Base-by-base conservation (phyloP, 2,888 invertebrate species). In the Cylindroiulus punctatus region DNA sequence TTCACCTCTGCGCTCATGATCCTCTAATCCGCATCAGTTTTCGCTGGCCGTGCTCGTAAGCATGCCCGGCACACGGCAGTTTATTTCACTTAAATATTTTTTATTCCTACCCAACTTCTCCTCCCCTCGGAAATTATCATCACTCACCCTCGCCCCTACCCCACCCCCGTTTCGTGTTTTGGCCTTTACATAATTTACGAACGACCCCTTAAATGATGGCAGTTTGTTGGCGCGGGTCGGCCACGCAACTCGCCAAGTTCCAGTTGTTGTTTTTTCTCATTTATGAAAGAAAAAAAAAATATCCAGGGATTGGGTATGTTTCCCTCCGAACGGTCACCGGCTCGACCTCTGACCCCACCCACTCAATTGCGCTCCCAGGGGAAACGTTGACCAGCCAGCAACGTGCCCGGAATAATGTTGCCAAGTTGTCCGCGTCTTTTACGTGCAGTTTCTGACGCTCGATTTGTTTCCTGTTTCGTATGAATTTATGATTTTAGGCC, bases 181-280 rank as follows among this genome's bases (percentile, higher is more conserved):
- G 65, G 65, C 26, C 65, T 65, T 65, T 65, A 65, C 65, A 65
- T 65, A 65, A 65, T 65, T 65, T 65, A 65, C 26, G 65, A 65
- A 65, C 65, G 65, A 65, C 65, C 65, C 65, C 65, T 65, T 65
- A 65, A 65, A 65, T 65, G 26, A 65, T 65, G 65, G 22, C 65
- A 57, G 57, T 57, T 57, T 57, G n/a, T 57, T 57, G n/a, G 19
- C 57, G 7, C 7, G 65, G 65, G 65, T 65, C 65, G 10, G 65
- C 65, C 65, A 65, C 0, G 22, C 65, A 65, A 65, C 65, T 57
- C 22, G 57, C 57, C 19, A 65, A 65, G 65, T 65, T 65, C 65
- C 65, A 65, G 65, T 65, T 65, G 1, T 19, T n/a, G 4, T 40
- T 40, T 40, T 40, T 40, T 40, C 8, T 40, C 40, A 40, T 40